Percentiles rank a stretch among this genome's conserved stretches.
Conservation (phyloP, 2,113 vertebrate species). For the Rhipidura dahli region DNA sequence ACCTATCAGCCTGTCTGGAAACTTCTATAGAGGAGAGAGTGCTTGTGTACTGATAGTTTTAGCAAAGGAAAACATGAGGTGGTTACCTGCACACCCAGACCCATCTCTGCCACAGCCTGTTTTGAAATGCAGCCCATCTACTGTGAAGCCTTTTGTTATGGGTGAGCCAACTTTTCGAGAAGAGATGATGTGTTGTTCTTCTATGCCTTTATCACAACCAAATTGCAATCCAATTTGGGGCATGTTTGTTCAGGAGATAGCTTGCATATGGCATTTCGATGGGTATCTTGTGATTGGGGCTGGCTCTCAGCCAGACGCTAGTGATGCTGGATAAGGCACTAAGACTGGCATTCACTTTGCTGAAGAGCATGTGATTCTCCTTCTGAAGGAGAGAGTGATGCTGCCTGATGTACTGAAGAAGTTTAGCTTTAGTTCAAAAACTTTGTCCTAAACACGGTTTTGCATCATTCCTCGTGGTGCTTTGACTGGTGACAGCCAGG, state of each 20-base stretch:
- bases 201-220: background rate
- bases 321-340: background rate
- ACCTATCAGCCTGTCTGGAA: background rate
- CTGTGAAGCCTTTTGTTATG: background rate
- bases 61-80: background rate
- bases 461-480: background rate
- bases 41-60: background rate
- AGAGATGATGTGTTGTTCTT: background rate
- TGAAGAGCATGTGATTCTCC: background rate
- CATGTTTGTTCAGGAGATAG: background rate
- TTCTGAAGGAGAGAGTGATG: background rate
- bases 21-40: background rate
- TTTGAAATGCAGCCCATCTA: background rate
- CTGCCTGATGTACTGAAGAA: background rate
- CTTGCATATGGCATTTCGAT: background rate
- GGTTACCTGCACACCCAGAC: background rate
- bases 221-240: background rate
- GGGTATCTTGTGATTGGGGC: background rate
- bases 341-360: background rate
- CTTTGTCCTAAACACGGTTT: constrained; percentile 27
- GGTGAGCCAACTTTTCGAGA: background rate
- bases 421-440: constrained; percentile 36
- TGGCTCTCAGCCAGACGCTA: background rate
- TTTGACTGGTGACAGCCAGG: background rate
- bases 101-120: background rate